Conservation (phyloP, 2,888 invertebrate species). For the Mesoligia furuncula region DNA sequence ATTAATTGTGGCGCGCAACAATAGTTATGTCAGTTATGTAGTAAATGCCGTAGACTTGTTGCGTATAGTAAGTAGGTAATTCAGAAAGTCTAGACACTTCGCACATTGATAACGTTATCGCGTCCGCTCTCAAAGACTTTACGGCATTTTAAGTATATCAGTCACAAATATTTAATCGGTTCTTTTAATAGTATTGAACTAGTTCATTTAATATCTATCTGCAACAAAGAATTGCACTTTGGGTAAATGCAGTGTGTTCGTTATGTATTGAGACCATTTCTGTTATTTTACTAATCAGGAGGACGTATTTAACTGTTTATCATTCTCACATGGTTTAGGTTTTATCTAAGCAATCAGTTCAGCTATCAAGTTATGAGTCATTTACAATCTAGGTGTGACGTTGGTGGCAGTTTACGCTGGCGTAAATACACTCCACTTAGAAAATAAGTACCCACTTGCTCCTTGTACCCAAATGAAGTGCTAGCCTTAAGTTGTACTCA, state of each 20-base stretch:
- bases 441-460: neutral
- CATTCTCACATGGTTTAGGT: neutral
- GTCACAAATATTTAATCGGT: conserved; percentile 37
- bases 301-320: neutral
- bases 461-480: conserved; percentile 1
- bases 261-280: neutral
- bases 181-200: conserved; percentile 32
- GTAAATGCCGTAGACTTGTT: conserved; percentile 46
- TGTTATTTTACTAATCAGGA: neutral
- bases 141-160: conserved; percentile 48
- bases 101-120: conserved; percentile 50
- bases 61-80: conserved; percentile 43
- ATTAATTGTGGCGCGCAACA: no score
- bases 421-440: neutral
- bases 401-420: neutral
- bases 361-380: neutral
- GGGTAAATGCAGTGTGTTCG: neutral
- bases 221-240: conserved; percentile 4
- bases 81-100: conserved; percentile 50
- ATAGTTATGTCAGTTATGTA: conserved; percentile 29
- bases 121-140: conserved; percentile 31
- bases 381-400: neutral
- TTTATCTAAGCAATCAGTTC: neutral
- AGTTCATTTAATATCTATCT: conserved; percentile 23
- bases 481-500: neutral